Base-by-base conservation (phyloP, 2,888 invertebrate genomes). In the Oscheius sp. region DNA sequence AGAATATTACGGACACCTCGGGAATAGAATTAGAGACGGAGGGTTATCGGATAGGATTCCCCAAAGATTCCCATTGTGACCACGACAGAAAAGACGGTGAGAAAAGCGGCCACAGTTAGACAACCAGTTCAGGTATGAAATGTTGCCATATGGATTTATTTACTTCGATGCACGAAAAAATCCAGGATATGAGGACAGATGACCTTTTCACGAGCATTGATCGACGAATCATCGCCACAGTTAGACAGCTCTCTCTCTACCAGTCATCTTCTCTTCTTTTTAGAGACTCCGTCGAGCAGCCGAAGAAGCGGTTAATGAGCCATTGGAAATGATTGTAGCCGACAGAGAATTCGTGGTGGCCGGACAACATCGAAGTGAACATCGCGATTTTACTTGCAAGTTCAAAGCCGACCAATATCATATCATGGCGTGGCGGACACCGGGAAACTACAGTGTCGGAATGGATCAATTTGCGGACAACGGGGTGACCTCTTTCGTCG, bases 361-460 rank as follows among this genome's bases (percentile, higher is more conserved):
- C 23, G n/a, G 41, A 6, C 41, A 61, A 7, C 61, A 61, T 18
- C 13, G 18, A 21, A 41, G 61, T 9, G 35, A 35, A 9, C 35
- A 35, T 9, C 35, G 35, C 3, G 61, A 61, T 21, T 61, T 35
- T 43, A 21, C 21, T 13, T 61, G 61, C 61, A 61, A 61, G 18
- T 61, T 61, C 21, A 61, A 61, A 43, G 61, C 61, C 18, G 61
- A 61, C 25, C 41, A 61, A 43, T 61, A 43, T 43, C 61, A 61
- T 43, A 61, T 61, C 43, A 61, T 61, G 61, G 61, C 61, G 0
- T 61, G 61, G 61, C 29, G 61, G 43, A 61, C 61, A 21, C 61
- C 61, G 61, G 61, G 43, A 35, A 61, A 61, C 43, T 61, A 61
- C n/a, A 41, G 41, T 13, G 43, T 61, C 43, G 61, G 61, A n/a